Percentiles rank a stretch among this genome's conserved stretches.
phyloP scores from a whole-genome alignment of 2,888 invertebrate genomes.

The Aphrophora alni region DNA sequence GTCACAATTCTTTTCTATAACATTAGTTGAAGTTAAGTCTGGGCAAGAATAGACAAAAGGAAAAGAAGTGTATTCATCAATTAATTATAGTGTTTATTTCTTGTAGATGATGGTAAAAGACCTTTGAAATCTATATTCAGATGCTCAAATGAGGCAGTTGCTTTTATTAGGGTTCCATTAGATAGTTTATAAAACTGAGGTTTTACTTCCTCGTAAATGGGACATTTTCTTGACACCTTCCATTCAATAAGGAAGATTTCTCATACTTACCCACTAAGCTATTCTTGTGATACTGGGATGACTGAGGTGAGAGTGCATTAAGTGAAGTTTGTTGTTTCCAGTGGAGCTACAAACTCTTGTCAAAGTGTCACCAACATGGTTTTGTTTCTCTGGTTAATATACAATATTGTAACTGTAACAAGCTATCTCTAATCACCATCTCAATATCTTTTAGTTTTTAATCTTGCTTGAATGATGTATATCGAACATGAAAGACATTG shows the following conservation, averaged over 20 bases:
- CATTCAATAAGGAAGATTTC: slow-evolving; percentile 41
- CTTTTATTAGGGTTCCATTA: not conserved
- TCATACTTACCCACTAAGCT: slow-evolving; percentile 42
- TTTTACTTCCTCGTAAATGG: not conserved
- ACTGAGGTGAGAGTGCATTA: too few relatives aligned
- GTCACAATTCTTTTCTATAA: slow-evolving; percentile 38
- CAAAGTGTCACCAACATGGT: too few relatives aligned
- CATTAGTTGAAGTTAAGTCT: slow-evolving; percentile 40
- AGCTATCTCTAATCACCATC: slow-evolving; percentile 42
- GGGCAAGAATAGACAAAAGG: slow-evolving; percentile 33
- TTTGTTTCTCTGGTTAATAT: too few relatives aligned
- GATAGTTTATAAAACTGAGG: too few relatives aligned
- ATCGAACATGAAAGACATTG: slow-evolving; percentile 33
- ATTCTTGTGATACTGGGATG: slow-evolving; percentile 44
- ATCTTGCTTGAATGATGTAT: slow-evolving; percentile 39
- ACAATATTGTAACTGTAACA: slow-evolving; percentile 37
- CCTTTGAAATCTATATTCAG: too few relatives aligned
- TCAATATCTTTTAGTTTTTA: slow-evolving; percentile 41
- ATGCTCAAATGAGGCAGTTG: slow-evolving; percentile 15
- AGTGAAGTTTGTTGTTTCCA: slow-evolving; percentile 30
- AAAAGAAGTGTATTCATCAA: slow-evolving; percentile 45
- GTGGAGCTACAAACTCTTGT: too few relatives aligned
- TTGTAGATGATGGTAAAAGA: slow-evolving; percentile 32
- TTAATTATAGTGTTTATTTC: slow-evolving; percentile 43
- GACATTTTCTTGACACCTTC: slow-evolving; percentile 39